phyloP scores from a whole-genome alignment of 2,888 invertebrate species.

The Tipula helvola region DNA sequence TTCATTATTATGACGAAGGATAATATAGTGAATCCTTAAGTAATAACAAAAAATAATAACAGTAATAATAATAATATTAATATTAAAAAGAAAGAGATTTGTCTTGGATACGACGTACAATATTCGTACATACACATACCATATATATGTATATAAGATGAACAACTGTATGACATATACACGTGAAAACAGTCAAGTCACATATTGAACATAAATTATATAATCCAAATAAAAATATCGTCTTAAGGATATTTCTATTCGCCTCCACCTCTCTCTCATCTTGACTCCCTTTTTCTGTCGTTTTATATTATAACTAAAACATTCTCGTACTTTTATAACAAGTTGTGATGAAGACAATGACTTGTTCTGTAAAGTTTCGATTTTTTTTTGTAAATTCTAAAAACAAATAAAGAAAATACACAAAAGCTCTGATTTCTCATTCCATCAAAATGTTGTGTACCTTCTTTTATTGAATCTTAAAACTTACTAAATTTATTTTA shows the following conservation, averaged over 20 bases:
- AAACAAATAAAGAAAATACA: background rate
- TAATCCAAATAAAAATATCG: background rate
- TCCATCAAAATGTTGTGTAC: too few species aligned
- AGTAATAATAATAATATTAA: background rate
- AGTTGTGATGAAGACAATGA: background rate
- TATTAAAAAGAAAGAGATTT: background rate
- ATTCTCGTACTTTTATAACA: background rate
- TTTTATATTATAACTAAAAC: background rate
- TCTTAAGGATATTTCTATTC: background rate
- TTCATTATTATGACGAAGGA: too few species aligned
- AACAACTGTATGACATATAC: background rate
- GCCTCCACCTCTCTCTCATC: background rate
- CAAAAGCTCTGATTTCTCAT: background rate
- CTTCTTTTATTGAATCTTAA: too few species aligned
- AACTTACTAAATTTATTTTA: too few species aligned
- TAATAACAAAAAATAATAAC: background rate
- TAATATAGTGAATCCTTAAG: background rate
- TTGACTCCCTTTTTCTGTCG: background rate
- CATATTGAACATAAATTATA: background rate
- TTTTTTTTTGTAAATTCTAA: background rate
- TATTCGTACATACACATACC: background rate
- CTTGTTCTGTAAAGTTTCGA: background rate
- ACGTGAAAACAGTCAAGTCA: background rate
- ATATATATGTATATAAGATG: background rate
- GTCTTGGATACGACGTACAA: background rate